Evolutionary conservation across 2,797 vertebrate genomes (phyloP), one percentile per base, ranked within the genome.

Genomic region (Sandelia bainsii): DNA sequence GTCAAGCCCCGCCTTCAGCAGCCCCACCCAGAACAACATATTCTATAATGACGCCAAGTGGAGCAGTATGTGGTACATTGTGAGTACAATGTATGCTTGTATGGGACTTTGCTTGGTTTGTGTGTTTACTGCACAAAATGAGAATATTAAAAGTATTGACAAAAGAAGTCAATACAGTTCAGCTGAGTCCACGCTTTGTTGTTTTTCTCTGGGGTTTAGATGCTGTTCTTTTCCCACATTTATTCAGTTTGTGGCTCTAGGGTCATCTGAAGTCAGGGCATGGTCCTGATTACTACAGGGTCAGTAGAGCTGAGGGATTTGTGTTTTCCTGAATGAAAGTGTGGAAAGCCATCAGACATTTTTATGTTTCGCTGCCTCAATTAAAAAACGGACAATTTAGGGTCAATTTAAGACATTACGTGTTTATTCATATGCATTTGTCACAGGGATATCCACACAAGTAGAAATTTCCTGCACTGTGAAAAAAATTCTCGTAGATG

Each of bases 61-160:
- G 98, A 97, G 95, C 86, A 99, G 97, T 93, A 99, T 99, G 98
- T 99, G 98, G 98, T 99, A 99, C 81, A 98, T 99, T 93, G 98
- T 99, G 88, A 98, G 98, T 95, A 83, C 8, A 2, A 73, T 61
- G 53, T 45, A 59, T 25, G 40, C 23, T 65, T 16, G 4, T 19
- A 63, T n/a, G 2, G 45, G 17, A 50, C 8, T 45, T 6, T 29
- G 10, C n/a, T 52, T 6, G 29, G 6, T 53, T 44, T 79, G 22
- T 14, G 17, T 17, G 1, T 62, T 57, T 32, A n/a, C 42, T 8
- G 23, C 40, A 50, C 32, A 62, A 40, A 69, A 34, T 22, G 45
- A 25, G 14, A 69, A n/a, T 39, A 17, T 54, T 20, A 8, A 6
- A 32, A 32, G 29, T 7, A 32, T 32, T 32, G 5, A 20, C n/a